phyloP scores from a whole-genome alignment of 2,888 invertebrate genomes.

The Eupeodes latifasciatus region DNA sequence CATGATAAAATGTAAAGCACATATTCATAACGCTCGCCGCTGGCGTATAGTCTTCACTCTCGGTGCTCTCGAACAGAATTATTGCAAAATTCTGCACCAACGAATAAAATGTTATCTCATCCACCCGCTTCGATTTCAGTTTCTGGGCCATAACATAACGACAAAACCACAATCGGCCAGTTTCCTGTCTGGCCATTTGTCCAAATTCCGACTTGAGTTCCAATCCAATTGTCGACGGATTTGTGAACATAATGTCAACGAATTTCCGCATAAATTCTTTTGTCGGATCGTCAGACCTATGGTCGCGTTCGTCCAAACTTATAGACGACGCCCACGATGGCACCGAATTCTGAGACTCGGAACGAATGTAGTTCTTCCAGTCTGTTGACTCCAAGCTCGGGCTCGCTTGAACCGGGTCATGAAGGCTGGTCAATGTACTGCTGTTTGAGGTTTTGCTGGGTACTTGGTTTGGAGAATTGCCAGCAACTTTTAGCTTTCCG shows the following conservation, averaged over 20 bases:
- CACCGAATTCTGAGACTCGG: conserved; percentile 87
- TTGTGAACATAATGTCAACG: conserved; percentile 87
- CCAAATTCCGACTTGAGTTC: conserved; percentile 89
- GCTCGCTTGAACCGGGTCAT: conserved; percentile 85
- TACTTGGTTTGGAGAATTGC: conserved; percentile 69
- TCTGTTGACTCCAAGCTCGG: conserved; percentile 86
- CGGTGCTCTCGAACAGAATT: conserved; percentile 89
- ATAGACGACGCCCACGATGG: conserved; percentile 88
- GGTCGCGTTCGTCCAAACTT: conserved; percentile 86
- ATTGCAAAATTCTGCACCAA: conserved; percentile 90
- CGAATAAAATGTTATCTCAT: conserved; percentile 88
- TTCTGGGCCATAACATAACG: conserved; percentile 88
- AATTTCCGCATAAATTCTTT: conserved; percentile 89
- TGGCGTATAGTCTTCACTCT: conserved; percentile 89
- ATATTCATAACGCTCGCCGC: conserved; percentile 91
- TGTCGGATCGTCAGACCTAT: conserved; percentile 86
- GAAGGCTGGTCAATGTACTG: conserved; percentile 86
- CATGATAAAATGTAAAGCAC: conserved; percentile 90
- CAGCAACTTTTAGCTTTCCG: conserved; percentile 59
- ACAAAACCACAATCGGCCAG: conserved; percentile 89
- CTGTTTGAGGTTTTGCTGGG: conserved; percentile 84
- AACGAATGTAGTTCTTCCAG: conserved; percentile 83
- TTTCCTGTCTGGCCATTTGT: conserved; percentile 87
- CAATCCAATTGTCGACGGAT: conserved; percentile 86
- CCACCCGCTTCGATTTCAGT: conserved; percentile 86